Percentiles rank a stretch among this genome's conserved stretches.
phyloP scores from a whole-genome alignment of 2,797 vertebrate genomes.

The Setipinna tenuifilis region DNA sequence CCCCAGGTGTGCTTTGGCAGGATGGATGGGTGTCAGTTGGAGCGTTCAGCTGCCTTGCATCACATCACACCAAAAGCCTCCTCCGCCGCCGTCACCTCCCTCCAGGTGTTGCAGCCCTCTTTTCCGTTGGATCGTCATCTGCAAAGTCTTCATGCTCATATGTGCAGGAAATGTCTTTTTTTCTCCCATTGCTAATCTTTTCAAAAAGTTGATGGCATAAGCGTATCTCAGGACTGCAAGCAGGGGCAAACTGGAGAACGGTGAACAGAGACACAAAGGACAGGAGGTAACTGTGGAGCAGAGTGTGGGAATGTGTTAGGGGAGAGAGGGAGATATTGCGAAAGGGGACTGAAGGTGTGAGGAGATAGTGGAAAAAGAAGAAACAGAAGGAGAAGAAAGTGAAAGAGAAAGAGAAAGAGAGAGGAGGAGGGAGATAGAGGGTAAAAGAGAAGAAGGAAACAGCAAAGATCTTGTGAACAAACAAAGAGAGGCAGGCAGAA shows the following conservation, averaged over 20 bases:
- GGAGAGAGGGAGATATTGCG: not conserved
- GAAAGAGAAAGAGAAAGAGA: not conserved
- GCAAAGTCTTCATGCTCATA: not conserved
- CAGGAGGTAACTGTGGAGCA: not conserved
- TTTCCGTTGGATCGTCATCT: not conserved
- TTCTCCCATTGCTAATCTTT: slow-evolving; percentile 18
- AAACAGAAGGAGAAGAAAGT: not conserved
- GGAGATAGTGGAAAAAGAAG: not conserved
- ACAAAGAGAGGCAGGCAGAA: slow-evolving; percentile 24
- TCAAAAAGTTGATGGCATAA: slow-evolving; percentile 41
- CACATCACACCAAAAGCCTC: not conserved
- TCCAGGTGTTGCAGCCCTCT: slow-evolving; percentile 3
- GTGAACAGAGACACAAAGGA: slow-evolving; percentile 4
- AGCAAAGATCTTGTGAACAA: slow-evolving; percentile 22
- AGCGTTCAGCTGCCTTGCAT: not conserved
- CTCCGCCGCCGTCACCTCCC: not conserved
- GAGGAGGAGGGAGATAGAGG: not conserved
- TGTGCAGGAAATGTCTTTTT: not conserved
- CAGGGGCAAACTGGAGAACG: slow-evolving; percentile 4
- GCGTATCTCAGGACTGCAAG: slow-evolving; percentile 40
- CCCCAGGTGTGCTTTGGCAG: slow-evolving; percentile 19
- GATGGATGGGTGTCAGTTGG: slow-evolving; percentile 18
- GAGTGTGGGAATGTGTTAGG: not conserved
- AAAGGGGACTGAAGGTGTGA: not conserved
- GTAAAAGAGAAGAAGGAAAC: not conserved